These are phyloP conservation scores for Pterobdella sp. DNA, from an alignment of 2,888 invertebrate species.

Conservation along the genomic window DNA sequence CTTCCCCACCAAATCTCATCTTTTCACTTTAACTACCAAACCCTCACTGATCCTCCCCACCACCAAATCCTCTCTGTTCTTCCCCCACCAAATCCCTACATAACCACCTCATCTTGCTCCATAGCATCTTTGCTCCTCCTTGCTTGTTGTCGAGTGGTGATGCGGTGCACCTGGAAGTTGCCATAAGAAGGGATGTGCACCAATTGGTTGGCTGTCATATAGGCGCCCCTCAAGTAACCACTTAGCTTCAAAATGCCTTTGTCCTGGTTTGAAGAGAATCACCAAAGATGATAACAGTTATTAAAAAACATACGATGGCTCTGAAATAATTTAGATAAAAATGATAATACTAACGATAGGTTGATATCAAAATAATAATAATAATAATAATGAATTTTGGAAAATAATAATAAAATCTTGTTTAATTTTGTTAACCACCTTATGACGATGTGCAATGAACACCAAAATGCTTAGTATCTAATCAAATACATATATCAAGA, in stretches of 20 bases:
- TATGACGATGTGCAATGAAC: too few relatives aligned
- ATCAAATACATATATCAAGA: background rate
- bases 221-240: slow-evolving; percentile 76
- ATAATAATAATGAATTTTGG: background rate
- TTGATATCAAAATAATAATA: background rate
- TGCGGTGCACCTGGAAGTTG: slow-evolving; percentile 80
- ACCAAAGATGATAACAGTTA: background rate
- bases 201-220: slow-evolving; percentile 76
- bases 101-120: background rate
- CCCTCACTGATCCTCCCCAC: background rate
- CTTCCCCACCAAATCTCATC: background rate
- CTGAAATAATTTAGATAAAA: background rate
- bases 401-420: slow-evolving; percentile 3
- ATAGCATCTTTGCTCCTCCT: background rate
- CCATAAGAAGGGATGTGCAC: slow-evolving; percentile 86
- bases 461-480: too few relatives aligned
- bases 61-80: too few relatives aligned
- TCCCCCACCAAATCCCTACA: background rate
- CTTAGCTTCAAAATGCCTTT: slow-evolving; percentile 58
- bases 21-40: background rate
- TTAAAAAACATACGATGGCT: background rate
- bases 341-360: background rate
- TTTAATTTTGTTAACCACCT: too few relatives aligned
- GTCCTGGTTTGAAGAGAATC: background rate
- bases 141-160: too few relatives aligned